phyloP scores from a whole-genome alignment of 2,113 vertebrate species.

The Rutilus rutilus region DNA sequence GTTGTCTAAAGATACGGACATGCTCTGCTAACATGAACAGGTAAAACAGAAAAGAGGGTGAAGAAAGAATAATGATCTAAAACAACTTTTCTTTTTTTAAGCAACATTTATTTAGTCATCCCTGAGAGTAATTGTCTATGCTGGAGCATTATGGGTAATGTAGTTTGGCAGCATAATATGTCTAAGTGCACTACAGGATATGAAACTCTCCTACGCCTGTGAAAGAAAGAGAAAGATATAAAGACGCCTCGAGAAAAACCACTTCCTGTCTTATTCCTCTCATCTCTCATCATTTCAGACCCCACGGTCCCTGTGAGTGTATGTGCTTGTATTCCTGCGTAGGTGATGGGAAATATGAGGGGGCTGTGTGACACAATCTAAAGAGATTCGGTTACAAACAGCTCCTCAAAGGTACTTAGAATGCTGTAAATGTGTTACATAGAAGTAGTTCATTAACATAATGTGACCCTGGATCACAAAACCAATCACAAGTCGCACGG shows the following conservation, averaged over 20 bases:
- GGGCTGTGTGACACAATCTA: slow-evolving; percentile 44
- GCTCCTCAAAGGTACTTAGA: neutral
- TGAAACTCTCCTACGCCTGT: neutral
- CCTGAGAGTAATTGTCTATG: neutral
- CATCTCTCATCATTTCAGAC: slow-evolving; percentile 33
- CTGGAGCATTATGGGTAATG: slow-evolving; percentile 43
- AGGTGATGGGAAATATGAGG: slow-evolving; percentile 45
- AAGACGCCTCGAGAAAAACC: slow-evolving; percentile 39
- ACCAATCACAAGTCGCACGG: no score
- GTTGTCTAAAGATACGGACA: neutral
- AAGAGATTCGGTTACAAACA: slow-evolving; percentile 1
- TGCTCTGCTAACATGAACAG: neutral
- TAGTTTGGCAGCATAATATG: slow-evolving; percentile 35
- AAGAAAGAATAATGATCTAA: neutral
- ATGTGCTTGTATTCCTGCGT: slow-evolving; percentile 25
- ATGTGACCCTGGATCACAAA: no score
- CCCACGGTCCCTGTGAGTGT: neutral
- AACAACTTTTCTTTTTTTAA: neutral
- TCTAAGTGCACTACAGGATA: neutral
- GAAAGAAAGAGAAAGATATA: slow-evolving; percentile 34
- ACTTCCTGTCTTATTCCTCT: slow-evolving; percentile 52
- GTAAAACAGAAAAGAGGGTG: neutral
- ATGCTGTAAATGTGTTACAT: neutral
- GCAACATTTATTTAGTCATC: neutral
- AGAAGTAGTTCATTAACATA: no score